Evolutionary conservation across 1,140 invertebrate genomes (phyloP).

Genomic region (Stegodyphus mimosarum): DNA sequence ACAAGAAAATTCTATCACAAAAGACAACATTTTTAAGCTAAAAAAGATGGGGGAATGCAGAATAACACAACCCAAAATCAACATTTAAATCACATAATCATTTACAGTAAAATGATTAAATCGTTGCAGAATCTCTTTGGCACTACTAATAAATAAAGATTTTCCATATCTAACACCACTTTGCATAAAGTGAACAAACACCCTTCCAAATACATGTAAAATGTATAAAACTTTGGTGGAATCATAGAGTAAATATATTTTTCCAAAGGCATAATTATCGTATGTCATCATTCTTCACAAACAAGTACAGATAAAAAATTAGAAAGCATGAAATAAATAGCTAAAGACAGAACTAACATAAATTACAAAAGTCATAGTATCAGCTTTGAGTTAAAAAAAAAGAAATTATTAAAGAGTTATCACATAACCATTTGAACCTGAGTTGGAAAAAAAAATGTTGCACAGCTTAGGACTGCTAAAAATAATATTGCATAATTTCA

Average conservation of each 20-base stretch:
- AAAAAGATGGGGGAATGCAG: background rate
- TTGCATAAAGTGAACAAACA: background rate
- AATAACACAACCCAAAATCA: background rate
- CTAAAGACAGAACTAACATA: background rate
- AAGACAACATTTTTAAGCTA: background rate
- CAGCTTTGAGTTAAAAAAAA: background rate
- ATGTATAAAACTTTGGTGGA: background rate
- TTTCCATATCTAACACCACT: conserved; percentile 12
- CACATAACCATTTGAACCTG: conserved; percentile 18
- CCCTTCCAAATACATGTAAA: background rate
- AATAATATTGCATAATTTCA: background rate
- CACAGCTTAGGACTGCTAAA: background rate
- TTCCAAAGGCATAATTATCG: background rate
- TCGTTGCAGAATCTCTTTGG: conserved; percentile 43
- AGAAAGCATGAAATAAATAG: conserved; percentile 33
- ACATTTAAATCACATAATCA: background rate
- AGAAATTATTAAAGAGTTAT: background rate
- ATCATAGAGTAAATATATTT: background rate
- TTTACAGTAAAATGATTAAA: background rate
- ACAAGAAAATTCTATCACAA: background rate
- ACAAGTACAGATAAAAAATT: conserved; percentile 4
- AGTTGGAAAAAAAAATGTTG: conserved; percentile 7
- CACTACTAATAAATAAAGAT: conserved; percentile 44
- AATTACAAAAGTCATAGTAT: background rate
- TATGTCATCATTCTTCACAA: background rate